Evolutionary conservation across 2,888 invertebrate genomes (phyloP), one percentile per base, ranked within the genome.

Genomic region (Dorcus hopei): DNA sequence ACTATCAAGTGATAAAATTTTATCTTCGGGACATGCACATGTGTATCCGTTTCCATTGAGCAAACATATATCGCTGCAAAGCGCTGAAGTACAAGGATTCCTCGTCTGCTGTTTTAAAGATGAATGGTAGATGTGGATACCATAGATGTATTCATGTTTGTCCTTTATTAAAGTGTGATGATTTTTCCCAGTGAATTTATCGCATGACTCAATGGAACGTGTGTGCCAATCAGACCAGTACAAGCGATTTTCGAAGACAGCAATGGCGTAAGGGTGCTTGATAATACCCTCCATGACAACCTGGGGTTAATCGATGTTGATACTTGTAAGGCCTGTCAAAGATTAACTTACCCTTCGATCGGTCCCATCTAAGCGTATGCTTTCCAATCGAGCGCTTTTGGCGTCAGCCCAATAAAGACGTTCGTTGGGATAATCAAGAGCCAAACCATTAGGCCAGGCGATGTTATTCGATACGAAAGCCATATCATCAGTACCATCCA

Each of bases 191-290:
- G 85, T 86, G 68, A 91, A 85, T 73, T 96, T 96, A 72, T 93
- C 84, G 52, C 89, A 88, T 0, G 85, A 85, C 66, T 90, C 86
- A 8, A 95, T 83, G 38, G 88, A 87, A 69, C 86, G 86, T 0
- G 88, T 86, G 0, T 82, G 80, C 91, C 91, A 93, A 74, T 97
- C 95, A 45, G 92, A 92, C 94, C 95, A 97, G 78, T 88, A 97
- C 0, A 97, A 75, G 1, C 83, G 83, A 76, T 94, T 89, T 78
- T 95, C 95, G 74, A 95, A 96, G 1, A 97, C 87, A 0, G 91
- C 85, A 62, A 97, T 80, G 0, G 92, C 86, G 77, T 89, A 93
- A 0, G 96, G 95, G 75, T 91, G 90, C 64, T 87, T 86, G 11
- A 90, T 83, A 0, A 86, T 80, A n/a, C 83, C 85, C 67, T 84